Base-by-base conservation (phyloP, 1,140 invertebrate species). In the Homalodisca vitripennis region DNA sequence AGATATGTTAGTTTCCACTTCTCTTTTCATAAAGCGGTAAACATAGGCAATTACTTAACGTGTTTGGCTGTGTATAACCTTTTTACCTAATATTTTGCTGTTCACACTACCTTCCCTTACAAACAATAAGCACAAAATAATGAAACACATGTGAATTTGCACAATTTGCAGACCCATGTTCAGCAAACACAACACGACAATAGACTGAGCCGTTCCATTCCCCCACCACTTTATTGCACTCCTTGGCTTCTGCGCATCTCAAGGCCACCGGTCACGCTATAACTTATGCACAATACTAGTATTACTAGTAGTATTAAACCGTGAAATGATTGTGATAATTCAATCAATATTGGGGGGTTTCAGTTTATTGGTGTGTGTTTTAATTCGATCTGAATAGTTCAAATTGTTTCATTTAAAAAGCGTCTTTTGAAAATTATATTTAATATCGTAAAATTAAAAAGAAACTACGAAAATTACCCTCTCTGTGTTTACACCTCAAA, bases 31-130 rank as follows among this genome's bases (percentile, higher is more conserved):
- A 53, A 69, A 69, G 14, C 29, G 30, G 55, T 62, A 60, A n/a
- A 69, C 51, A 69, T 69, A 63, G 22, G 26, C n/a, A 14, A 69
- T 69, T 24, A 69, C 13, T 63, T 69, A 53, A n/a, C 57, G 22
- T 14, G 67, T 48, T 62, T 62, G 67, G 51, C 46, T 29, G 34
- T 69, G 67, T 32, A 69, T 47, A 6, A 69, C 55, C 63, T 69
- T 69, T 24, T 48, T 48, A 10, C 66, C 66, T 3, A 29, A 29
- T 34, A 64, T n/a, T 64, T 64, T 60, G 29, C 22, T 60, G 13
- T 26, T 60, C 10, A 30, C 3, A 27, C 26, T 12, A 60, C 55
- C 24, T 12, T 60, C 55, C 55, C 26, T 60, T 20, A 53, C 48
- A 53, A 14, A 53, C 22, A 53, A 6, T 53, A 22, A 53, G 6